These are phyloP conservation scores for Ochropleura plecta DNA, from an alignment of 2,888 invertebrate genomes.

Conservation along the genomic window DNA sequence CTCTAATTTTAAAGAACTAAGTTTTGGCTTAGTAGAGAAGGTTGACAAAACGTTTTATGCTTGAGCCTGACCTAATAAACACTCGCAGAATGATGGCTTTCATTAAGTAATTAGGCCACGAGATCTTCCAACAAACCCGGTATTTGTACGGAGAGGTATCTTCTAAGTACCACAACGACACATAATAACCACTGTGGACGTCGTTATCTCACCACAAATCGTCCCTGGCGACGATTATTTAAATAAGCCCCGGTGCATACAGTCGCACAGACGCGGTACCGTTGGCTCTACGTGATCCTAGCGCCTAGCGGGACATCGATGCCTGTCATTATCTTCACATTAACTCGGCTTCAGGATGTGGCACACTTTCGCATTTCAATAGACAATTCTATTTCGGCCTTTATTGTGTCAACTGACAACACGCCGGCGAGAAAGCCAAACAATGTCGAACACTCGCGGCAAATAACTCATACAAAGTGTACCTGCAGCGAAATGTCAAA, in stretches of 20 bases:
- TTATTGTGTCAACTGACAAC: conserved; percentile 64
- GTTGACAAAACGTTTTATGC: conserved; percentile 6
- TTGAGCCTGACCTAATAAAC: conserved; percentile 46
- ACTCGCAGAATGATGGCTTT: conserved; percentile 39
- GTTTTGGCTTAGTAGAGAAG: conserved; percentile 7
- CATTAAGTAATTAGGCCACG: conserved; percentile 54
- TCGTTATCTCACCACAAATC: conserved; percentile 74
- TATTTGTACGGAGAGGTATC: conserved; percentile 48
- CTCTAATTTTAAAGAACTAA: conserved; percentile 19
- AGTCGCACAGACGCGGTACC: conserved; percentile 75
- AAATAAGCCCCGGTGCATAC: conserved; percentile 81
- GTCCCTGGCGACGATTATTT: conserved; percentile 81
- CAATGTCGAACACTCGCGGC: conserved; percentile 25
- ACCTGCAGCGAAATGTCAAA: conserved; percentile 30
- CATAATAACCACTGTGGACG: conserved; percentile 64
- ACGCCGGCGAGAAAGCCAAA: conserved; percentile 57
- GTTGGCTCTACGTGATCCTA: conserved; percentile 87
- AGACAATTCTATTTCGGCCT: conserved; percentile 67
- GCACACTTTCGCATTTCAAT: conserved; percentile 79
- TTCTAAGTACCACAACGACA: conserved; percentile 59
- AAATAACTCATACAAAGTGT: conserved; percentile 31
- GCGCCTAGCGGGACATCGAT: conserved; percentile 78
- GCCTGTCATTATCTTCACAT: conserved; percentile 82
- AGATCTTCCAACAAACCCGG: conserved; percentile 55
- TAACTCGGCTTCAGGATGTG: conserved; percentile 83